phyloP scores from a whole-genome alignment of 2,113 vertebrate species.

The Coptodon bakossiorum region DNA sequence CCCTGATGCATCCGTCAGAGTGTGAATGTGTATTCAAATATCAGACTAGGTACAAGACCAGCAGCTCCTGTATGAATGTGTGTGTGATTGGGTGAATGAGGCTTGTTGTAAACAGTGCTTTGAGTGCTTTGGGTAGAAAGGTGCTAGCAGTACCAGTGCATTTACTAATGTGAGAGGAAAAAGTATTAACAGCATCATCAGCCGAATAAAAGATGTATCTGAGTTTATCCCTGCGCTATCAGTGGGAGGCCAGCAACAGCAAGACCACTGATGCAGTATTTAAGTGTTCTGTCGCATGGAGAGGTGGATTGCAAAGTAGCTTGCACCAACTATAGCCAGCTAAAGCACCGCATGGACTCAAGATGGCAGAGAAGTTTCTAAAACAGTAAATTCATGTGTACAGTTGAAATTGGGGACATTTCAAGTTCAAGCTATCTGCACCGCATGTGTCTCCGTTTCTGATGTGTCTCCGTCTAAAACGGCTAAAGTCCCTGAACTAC shows the following conservation, averaged over 20 bases:
- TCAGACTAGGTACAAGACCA: rapidly evolving
- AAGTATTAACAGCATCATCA: no score
- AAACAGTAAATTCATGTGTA: not conserved
- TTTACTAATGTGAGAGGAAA: no score
- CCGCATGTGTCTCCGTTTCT: not conserved
- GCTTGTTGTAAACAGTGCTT: not conserved
- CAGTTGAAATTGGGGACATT: not conserved
- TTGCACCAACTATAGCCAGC: not conserved
- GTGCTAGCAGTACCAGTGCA: no score
- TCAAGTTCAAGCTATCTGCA: not conserved
- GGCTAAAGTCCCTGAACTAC: not conserved
- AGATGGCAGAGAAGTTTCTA: not conserved
- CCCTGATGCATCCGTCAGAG: not conserved
- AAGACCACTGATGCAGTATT: not conserved
- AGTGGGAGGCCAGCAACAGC: not conserved
- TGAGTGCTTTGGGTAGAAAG: not conserved
- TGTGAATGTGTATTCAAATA: not conserved
- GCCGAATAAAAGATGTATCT: no score
- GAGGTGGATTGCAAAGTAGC: not conserved
- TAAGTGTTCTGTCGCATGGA: not conserved
- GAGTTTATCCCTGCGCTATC: not conserved
- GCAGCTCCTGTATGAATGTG: not conserved
- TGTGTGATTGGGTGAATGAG: not conserved
- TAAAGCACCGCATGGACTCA: not conserved
- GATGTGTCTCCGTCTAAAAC: not conserved